Base-by-base conservation (phyloP, 1,140 invertebrate genomes). In the Caligus rogercresseyi region DNA sequence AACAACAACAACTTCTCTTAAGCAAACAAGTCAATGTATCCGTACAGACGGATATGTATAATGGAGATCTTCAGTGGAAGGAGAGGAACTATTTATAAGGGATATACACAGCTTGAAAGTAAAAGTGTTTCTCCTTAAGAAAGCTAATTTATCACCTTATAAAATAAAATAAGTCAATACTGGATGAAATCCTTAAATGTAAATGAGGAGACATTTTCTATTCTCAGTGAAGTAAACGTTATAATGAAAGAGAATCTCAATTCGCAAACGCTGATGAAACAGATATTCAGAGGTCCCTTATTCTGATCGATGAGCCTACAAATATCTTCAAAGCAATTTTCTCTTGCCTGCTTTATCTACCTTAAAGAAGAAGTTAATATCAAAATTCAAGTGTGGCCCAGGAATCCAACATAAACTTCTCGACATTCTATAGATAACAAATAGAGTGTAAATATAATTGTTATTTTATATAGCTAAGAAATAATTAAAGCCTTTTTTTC, bases 321-420 rank as follows among this genome's bases (percentile, higher is more conserved):
- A 43, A 43, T 43, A 43, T 43, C 31, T 43, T 43, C n/a, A 43
- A n/a, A 43, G n/a, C 7, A 43, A 43, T 11, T 63, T 63, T 24
- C 64, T 61, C 4, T 52, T 65, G 19, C 64, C 64, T 11, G n/a
- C 25, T 43, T 11, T 11, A 4, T 24, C 64, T 2, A 65, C 61
- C 1, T 15, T 65, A 14, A n/a, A 16, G 21, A 55, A 52, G 24
- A 55, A 61, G 64, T n/a, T n/a, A n/a, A 65, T 51, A 3, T 64
- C 20, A 15, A 7, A 65, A 4, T 54, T 65, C 25, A 53, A 64
- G n/a, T 25, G 64, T 61, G n/a, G 52, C 3, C 3, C 21, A 1
- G 16, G 52, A 2, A 14, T 65, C 3, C 21, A 54, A 65, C 13
- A 43, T n/a, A n/a, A 43, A 43, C 31, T 11, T 43, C n/a, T 43